These are phyloP conservation scores for Ephydatia muelleri DNA, from an alignment of 37 sponge, comb jelly and placozoan genomes.

Conservation along the genomic window DNA sequence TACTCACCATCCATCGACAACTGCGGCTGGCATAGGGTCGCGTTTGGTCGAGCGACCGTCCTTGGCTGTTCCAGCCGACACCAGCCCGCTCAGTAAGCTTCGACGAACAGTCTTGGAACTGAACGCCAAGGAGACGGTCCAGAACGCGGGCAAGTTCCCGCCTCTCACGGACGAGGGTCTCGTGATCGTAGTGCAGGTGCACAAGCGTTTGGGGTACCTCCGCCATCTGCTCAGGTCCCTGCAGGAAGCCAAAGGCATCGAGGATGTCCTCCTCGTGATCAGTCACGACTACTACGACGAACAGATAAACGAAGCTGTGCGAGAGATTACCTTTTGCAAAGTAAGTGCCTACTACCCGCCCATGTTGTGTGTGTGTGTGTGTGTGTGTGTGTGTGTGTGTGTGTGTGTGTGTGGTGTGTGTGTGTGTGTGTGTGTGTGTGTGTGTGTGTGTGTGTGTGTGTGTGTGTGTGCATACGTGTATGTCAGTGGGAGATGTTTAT, in stretches of 20 bases:
- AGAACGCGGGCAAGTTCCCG: conserved; percentile 52
- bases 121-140: conserved; percentile 33
- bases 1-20: too few relatives aligned
- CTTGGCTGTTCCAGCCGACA: too few relatives aligned
- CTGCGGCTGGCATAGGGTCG: too few relatives aligned
- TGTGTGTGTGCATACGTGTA: neutral
- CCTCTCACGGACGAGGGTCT: conserved; percentile 43
- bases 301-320: conserved; percentile 54
- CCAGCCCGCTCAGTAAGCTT: neutral
- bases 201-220: conserved; percentile 68
- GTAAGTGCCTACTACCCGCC: too few relatives aligned
- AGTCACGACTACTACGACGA: conserved; percentile 79
- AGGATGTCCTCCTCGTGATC: conserved; percentile 65
- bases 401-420: conserved; percentile 4
- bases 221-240: conserved; percentile 67
- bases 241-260: conserved; percentile 38
- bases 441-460: too few relatives aligned
- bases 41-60: too few relatives aligned
- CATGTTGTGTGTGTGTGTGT: conserved; percentile 5
- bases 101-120: neutral
- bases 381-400: neutral
- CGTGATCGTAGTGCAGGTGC: conserved; percentile 78
- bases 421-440: conserved; percentile 20
- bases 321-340: conserved; percentile 57
- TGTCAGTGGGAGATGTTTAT: neutral